phyloP scores from a whole-genome alignment of 2,888 invertebrate species.

The Pocota personata region DNA sequence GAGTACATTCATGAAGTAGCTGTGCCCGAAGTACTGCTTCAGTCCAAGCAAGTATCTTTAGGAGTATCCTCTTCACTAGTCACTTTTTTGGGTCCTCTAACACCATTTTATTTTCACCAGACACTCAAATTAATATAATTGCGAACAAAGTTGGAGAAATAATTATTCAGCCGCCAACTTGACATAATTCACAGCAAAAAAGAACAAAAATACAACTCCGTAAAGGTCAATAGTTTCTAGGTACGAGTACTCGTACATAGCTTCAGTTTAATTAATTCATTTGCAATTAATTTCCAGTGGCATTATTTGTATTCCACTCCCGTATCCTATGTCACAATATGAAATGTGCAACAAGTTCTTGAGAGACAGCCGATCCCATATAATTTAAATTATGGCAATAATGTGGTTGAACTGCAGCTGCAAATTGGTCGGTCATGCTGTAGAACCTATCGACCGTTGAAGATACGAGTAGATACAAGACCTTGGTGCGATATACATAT shows the following conservation, averaged over 20 bases:
- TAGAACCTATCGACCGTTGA: slow-evolving; percentile 13
- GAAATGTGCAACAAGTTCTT: slow-evolving; percentile 26
- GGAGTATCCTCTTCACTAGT: too few relatives aligned
- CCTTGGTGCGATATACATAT: slow-evolving; percentile 18
- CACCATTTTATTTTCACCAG: too few relatives aligned
- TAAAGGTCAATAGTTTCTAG: slow-evolving; percentile 14
- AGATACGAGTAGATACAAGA: background rate
- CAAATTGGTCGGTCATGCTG: slow-evolving; percentile 4
- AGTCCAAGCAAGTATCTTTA: too few relatives aligned
- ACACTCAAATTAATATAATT: too few relatives aligned
- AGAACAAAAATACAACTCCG: background rate
- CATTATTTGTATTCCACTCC: slow-evolving; percentile 3
- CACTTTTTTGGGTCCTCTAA: too few relatives aligned
- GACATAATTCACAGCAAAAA: background rate
- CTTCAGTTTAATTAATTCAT: slow-evolving; percentile 28
- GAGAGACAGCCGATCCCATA: slow-evolving; percentile 31
- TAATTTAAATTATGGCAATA: slow-evolving; percentile 12
- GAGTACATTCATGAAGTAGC: too few relatives aligned
- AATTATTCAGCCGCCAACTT: background rate
- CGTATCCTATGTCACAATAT: background rate
- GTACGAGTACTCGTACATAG: background rate
- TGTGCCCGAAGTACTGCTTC: too few relatives aligned
- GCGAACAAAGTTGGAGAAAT: background rate
- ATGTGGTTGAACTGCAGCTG: slow-evolving; percentile 14
- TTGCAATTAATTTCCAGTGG: slow-evolving; percentile 23